Evolutionary conservation across 2,797 vertebrate species (phyloP).

Genomic region (Acrossocheilus wenchowensis): DNA sequence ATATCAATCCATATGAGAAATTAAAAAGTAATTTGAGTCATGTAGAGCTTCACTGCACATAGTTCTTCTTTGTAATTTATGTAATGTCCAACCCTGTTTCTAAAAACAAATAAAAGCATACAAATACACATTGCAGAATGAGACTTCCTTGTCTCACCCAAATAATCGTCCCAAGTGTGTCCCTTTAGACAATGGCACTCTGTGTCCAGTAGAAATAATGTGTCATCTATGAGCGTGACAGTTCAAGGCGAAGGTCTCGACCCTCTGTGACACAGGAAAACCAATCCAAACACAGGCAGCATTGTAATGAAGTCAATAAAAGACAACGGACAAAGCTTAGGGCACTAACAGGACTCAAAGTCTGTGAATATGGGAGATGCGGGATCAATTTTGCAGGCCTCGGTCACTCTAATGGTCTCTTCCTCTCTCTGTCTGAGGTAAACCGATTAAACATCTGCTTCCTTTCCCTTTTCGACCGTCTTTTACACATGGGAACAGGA

Average conservation of each 20-base stretch:
- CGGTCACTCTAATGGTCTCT: slow-evolving; percentile 32
- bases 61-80: slow-evolving; percentile 1
- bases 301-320: slow-evolving; percentile 49
- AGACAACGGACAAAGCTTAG: not conserved
- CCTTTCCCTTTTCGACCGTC: slow-evolving; percentile 18
- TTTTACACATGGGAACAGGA: slow-evolving; percentile 23
- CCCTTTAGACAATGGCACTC: slow-evolving; percentile 10
- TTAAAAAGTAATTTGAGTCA: slow-evolving; percentile 28
- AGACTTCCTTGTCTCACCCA: not conserved
- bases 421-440: slow-evolving; percentile 1
- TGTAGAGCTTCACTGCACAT: not conserved
- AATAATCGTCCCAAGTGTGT: not conserved
- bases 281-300: slow-evolving; percentile 38
- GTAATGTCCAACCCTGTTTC: not conserved
- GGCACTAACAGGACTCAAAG: slow-evolving; percentile 7
- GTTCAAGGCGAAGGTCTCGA: slow-evolving; percentile 37
- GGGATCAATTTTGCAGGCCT: slow-evolving; percentile 22
- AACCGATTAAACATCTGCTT: slow-evolving; percentile 49
- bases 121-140: not conserved
- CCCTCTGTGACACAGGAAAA: slow-evolving; percentile 32
- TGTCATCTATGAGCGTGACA: slow-evolving; percentile 23
- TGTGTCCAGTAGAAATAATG: slow-evolving; percentile 33
- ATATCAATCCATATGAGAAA: slow-evolving; percentile 30
- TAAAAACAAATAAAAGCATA: slow-evolving; percentile 15
- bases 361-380: slow-evolving; percentile 25